Evolutionary conservation across 2,888 invertebrate genomes (phyloP).

Genomic region (Parnassius smintheus): DNA sequence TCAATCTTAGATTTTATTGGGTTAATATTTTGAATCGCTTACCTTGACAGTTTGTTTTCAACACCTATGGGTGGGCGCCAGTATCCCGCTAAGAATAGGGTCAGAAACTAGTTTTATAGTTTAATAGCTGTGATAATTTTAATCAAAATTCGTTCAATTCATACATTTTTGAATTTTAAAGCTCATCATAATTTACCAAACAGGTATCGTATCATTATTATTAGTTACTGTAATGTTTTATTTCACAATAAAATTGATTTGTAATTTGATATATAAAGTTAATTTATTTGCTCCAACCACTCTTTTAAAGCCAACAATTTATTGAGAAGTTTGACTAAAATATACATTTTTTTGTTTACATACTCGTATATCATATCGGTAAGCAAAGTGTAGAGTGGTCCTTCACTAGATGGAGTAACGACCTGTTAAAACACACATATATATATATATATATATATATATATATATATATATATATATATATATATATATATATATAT

Average conservation of each 20-base stretch:
- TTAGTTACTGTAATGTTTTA: not conserved
- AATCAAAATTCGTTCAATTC: conserved; percentile 36
- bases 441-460: too few relatives aligned
- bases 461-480: too few relatives aligned
- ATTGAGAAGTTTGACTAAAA: not conserved
- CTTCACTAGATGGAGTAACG: too few relatives aligned
- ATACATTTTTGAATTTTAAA: conserved; percentile 2
- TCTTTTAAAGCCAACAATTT: conserved; percentile 17
- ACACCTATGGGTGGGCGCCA: conserved; percentile 67
- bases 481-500: too few relatives aligned
- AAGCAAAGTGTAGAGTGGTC: too few relatives aligned
- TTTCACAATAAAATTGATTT: conserved; percentile 9
- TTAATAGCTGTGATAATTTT: conserved; percentile 47
- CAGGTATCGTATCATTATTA: conserved; percentile 1
- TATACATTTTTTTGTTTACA: not conserved
- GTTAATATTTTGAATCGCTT: conserved; percentile 47
- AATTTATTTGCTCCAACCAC: not conserved
- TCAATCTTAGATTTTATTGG: not conserved
- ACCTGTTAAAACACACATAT: too few relatives aligned
- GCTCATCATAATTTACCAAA: conserved; percentile 23
- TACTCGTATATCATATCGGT: not conserved
- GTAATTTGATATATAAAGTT: conserved; percentile 7
- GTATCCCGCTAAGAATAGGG: conserved; percentile 49
- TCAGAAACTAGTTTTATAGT: conserved; percentile 49
- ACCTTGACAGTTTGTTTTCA: conserved; percentile 47